Evolutionary conservation across 2,113 vertebrate species (phyloP).

Genomic region (Sylvicapra grimmia): DNA sequence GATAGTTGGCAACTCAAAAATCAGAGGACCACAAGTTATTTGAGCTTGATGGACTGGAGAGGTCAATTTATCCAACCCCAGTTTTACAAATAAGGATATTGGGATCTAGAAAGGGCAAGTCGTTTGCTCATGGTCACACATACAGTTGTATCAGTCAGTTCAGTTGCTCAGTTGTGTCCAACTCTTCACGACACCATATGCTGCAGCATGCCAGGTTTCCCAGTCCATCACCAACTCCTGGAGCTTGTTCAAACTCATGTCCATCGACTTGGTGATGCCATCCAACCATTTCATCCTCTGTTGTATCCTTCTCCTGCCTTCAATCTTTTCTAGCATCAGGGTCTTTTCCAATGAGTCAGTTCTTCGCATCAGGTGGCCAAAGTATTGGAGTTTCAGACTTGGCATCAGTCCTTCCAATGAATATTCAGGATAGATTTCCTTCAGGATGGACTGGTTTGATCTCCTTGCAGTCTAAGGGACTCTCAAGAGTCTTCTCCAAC

Average conservation of each 20-base stretch:
- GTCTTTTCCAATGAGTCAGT: background rate
- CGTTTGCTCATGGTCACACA: background rate
- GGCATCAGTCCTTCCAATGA: background rate
- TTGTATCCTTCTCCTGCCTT: background rate
- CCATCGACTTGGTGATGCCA: accelerated
- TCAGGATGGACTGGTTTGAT: background rate
- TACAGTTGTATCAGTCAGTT: background rate
- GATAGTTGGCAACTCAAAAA: background rate
- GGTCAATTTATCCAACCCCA: background rate
- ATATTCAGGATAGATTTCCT: background rate
- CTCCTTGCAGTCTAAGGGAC: background rate
- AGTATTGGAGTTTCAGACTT: background rate
- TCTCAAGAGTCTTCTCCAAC: background rate
- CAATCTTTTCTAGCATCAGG: background rate
- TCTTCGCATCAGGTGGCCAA: background rate
- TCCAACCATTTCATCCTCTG: background rate
- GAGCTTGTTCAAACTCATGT: background rate
- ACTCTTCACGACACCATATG: background rate
- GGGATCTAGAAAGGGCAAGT: background rate
- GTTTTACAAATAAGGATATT: background rate
- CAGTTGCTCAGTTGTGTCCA: background rate
- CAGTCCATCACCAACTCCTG: background rate
- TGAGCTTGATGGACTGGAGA: background rate
- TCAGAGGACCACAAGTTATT: background rate
- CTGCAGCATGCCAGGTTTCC: background rate